Percentiles rank a stretch among this genome's conserved stretches.
These are phyloP conservation scores for Synergus itoensis DNA, from an alignment of 2,888 invertebrate species.

Conservation along the genomic window DNA sequence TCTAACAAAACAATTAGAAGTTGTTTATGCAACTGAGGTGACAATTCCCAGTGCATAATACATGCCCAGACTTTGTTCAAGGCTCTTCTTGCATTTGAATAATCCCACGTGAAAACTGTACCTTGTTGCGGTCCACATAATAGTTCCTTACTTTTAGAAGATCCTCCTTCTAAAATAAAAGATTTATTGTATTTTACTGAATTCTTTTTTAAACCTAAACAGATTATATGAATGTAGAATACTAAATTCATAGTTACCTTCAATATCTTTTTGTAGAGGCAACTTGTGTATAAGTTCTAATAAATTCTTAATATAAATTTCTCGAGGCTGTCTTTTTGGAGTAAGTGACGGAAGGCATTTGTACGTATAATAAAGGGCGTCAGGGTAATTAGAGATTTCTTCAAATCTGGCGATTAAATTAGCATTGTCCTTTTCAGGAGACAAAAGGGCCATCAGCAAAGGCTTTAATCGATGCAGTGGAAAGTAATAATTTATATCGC, in stretches of 20 bases:
- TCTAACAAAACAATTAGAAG: constrained; percentile 90
- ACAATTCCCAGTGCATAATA: constrained; percentile 87
- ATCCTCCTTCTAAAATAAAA: constrained; percentile 60
- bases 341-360: constrained; percentile 81
- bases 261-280: constrained; percentile 78
- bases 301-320: constrained; percentile 82
- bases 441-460: constrained; percentile 83
- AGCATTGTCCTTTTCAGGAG: constrained; percentile 82
- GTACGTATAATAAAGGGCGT: constrained; percentile 87
- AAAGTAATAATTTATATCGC: constrained; percentile 80
- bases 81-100: constrained; percentile 79
- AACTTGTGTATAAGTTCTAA: constrained; percentile 82
- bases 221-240: neutral
- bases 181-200: constrained; percentile 13
- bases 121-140: constrained; percentile 69
- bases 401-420: constrained; percentile 85
- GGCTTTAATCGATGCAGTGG: constrained; percentile 84
- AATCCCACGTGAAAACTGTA: constrained; percentile 82
- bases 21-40: constrained; percentile 85
- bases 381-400: constrained; percentile 87
- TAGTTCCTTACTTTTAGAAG: constrained; percentile 62
- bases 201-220: neutral
- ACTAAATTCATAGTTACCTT: constrained; percentile 67
- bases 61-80: constrained; percentile 88
- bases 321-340: constrained; percentile 80